Conservation (phyloP, 2,797 vertebrate genomes). For the Micropoecilia bifurca region DNA sequence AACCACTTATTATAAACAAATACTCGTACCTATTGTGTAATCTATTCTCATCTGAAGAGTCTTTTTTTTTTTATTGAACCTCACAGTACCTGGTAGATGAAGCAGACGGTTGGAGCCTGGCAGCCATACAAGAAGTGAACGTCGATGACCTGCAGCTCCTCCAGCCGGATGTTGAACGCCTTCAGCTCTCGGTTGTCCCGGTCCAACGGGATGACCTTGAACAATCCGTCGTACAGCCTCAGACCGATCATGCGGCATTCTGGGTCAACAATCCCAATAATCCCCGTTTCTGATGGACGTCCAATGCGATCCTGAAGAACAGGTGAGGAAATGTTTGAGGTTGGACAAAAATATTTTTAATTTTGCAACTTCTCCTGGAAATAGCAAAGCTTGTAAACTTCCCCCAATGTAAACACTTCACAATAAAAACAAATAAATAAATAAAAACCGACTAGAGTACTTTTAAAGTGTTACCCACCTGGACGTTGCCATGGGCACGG, state of each 20-base stretch:
- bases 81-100: slow-evolving; percentile 93
- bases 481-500: slow-evolving; percentile 95
- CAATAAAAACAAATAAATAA: neutral
- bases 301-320: slow-evolving; percentile 92
- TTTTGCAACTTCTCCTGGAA: neutral
- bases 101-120: slow-evolving; percentile 97
- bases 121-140: slow-evolving; percentile 97
- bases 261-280: slow-evolving; percentile 97
- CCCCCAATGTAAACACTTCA: neutral
- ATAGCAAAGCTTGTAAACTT: neutral
- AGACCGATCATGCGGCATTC: slow-evolving; percentile 98
- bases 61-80: neutral
- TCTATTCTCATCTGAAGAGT: neutral
- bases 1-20: neutral
- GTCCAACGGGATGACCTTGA: slow-evolving; percentile 97
- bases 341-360: neutral
- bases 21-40: neutral
- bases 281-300: slow-evolving; percentile 96
- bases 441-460: neutral
- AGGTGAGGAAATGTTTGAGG: neutral
- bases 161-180: slow-evolving; percentile 97
- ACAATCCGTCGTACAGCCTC: slow-evolving; percentile 94
- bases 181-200: slow-evolving; percentile 97
- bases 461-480: slow-evolving; percentile 78
- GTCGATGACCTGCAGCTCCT: slow-evolving; percentile 97